These are phyloP conservation scores for Hydropsyche betteni DNA, from an alignment of 2,888 invertebrate genomes.

Conservation along the genomic window DNA sequence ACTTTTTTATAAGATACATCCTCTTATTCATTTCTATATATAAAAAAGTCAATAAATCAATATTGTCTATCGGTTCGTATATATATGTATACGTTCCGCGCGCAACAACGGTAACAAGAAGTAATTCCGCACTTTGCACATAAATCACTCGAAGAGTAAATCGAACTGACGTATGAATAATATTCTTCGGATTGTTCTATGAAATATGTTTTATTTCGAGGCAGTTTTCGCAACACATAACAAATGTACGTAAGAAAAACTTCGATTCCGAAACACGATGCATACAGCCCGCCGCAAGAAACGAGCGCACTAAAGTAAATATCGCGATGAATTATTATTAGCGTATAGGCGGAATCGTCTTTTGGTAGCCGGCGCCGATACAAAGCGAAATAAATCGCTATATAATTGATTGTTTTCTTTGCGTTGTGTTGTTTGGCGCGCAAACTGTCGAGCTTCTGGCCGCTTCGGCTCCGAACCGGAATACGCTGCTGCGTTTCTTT, in stretches of 20 bases:
- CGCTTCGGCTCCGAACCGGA: conserved; percentile 4
- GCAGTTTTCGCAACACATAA: too few species aligned
- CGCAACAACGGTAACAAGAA: conserved; percentile 19
- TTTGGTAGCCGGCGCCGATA: too few species aligned
- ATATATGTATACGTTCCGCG: conserved; percentile 1
- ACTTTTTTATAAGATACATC: neutral
- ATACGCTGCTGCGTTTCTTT: neutral
- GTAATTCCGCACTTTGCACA: conserved; percentile 26
- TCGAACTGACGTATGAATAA: conserved; percentile 8
- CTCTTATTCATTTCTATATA: conserved; percentile 5
- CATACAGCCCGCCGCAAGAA: too few species aligned
- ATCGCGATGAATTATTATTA: too few species aligned
- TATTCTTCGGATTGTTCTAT: neutral
- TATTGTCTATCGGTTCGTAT: conserved; percentile 24
- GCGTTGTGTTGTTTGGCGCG: conserved; percentile 14
- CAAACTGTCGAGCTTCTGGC: conserved; percentile 21
- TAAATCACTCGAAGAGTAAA: conserved; percentile 27
- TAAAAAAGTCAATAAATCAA: conserved; percentile 31
- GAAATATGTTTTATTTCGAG: too few species aligned
- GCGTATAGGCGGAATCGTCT: too few species aligned
- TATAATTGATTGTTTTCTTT: conserved; percentile 25
- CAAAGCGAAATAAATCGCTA: conserved; percentile 2
- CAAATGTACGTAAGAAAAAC: too few species aligned
- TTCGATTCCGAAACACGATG: too few species aligned
- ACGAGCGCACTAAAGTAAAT: too few species aligned